Percentiles rank a stretch among this genome's conserved stretches.
These are phyloP conservation scores for Enhydra lutris DNA, from an alignment of 2,113 vertebrate genomes.

Conservation along the genomic window DNA sequence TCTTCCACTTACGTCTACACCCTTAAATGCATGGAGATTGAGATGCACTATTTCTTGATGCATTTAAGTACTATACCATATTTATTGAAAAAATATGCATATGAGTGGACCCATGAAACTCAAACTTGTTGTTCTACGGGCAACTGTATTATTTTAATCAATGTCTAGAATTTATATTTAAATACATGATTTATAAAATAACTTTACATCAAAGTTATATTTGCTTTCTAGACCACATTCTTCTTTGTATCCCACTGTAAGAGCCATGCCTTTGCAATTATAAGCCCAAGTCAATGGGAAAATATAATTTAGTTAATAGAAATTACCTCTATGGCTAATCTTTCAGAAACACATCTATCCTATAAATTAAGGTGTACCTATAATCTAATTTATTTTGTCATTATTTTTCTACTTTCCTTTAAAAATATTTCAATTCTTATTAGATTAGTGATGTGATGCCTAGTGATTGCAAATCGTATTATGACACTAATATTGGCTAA, in stretches of 20 bases:
- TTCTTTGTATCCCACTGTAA: background rate
- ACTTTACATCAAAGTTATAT: background rate
- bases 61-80: background rate
- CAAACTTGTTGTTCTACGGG: background rate
- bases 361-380: constrained; percentile 63
- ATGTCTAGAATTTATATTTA: background rate
- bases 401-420: constrained; percentile 62
- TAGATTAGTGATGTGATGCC: constrained; percentile 61
- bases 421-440: constrained; percentile 68
- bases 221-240: background rate
- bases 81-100: background rate
- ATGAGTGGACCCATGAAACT: background rate
- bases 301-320: constrained; percentile 71
- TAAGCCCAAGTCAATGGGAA: constrained; percentile 36
- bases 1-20: background rate
- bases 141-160: background rate
- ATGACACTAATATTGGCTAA: constrained; percentile 43
- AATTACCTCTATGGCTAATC: constrained; percentile 45
- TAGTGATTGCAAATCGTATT: constrained; percentile 52
- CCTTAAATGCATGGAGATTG: background rate
- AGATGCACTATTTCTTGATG: background rate
- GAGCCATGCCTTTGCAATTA: constrained; percentile 27
- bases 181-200: background rate
- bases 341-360: constrained; percentile 65
- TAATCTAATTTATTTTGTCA: constrained; percentile 65